Base-by-base conservation (phyloP, 1,140 invertebrate genomes). In the Hypothenemus hampei region DNA sequence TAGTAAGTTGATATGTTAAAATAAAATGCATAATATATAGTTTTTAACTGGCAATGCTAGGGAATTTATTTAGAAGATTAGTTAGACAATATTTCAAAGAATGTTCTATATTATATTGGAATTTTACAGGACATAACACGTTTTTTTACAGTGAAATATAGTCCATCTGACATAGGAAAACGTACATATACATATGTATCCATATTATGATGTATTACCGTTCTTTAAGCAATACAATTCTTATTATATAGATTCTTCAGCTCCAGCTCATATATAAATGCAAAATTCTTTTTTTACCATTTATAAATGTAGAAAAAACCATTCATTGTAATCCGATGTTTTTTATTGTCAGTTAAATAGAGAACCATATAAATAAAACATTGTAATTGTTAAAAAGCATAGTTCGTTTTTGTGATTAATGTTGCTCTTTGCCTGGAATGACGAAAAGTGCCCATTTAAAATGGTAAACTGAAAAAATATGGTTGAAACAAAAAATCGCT, bases 131-230 rank as follows among this genome's bases (percentile, higher is more conserved):
- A n/a, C n/a, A n/a, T n/a, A n/a, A n/a, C n/a, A n/a, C n/a, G n/a
- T n/a, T n/a, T n/a, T n/a, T n/a, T n/a, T n/a, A n/a, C n/a, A 20
- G 39, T 20, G 20, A 41, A 41, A 41, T 41, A 41, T 21, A 41
- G 39, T 20, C 16, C 20, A 8, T 21, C 19, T 41, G 35, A 37
- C 35, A 16, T 37, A 37, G 35, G 15, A n/a, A n/a, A n/a, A n/a
- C n/a, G n/a, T n/a, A n/a, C n/a, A n/a, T n/a, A n/a, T 20, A 21
- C 18, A 21, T 16, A 41, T 10, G 22, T 20, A 7, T 8, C 16
- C 22, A 41, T 41, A 41, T 41, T 41, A 41, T 41, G 39, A 41
- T 41, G 22, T 41, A 41, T 37, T 37, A 37, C 35, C 35, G 11
- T 11, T 37, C 35, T 16, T 16, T 16, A 37, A 13, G 35, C 11